phyloP scores from a whole-genome alignment of 2,888 invertebrate species.

The Scaptomyza flava region DNA sequence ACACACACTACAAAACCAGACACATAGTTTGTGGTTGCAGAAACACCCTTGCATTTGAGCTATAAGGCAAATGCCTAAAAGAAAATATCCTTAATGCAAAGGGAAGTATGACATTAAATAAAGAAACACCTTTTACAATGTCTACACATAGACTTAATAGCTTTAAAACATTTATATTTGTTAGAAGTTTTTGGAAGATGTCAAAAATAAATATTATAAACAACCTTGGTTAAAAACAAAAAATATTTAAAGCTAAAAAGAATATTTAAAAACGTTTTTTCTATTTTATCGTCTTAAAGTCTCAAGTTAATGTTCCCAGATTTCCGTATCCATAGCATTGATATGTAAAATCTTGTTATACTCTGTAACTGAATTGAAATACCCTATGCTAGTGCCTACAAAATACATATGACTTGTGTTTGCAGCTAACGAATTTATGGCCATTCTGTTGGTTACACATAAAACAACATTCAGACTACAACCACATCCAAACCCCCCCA shows the following conservation, averaged over 20 bases:
- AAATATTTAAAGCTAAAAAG: too few species aligned
- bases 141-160: too few species aligned
- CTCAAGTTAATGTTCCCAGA: too few species aligned
- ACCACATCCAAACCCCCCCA: neutral
- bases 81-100: neutral
- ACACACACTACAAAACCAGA: neutral
- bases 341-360: neutral
- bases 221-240: too few species aligned
- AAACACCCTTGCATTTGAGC: neutral
- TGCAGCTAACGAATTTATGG: slow-evolving; percentile 50
- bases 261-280: too few species aligned
- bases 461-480: slow-evolving; percentile 5
- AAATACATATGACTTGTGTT: slow-evolving; percentile 12
- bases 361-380: neutral
- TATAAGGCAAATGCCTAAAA: neutral
- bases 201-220: too few species aligned
- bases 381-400: slow-evolving; percentile 7
- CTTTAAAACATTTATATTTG: too few species aligned
- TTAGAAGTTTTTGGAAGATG: too few species aligned
- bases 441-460: slow-evolving; percentile 25
- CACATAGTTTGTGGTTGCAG: neutral
- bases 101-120: too few species aligned
- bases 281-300: too few species aligned
- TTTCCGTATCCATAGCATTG: neutral
- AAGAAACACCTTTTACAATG: too few species aligned